Conservation (phyloP, 2,113 vertebrate species). For the Corythornis vintsioides region DNA sequence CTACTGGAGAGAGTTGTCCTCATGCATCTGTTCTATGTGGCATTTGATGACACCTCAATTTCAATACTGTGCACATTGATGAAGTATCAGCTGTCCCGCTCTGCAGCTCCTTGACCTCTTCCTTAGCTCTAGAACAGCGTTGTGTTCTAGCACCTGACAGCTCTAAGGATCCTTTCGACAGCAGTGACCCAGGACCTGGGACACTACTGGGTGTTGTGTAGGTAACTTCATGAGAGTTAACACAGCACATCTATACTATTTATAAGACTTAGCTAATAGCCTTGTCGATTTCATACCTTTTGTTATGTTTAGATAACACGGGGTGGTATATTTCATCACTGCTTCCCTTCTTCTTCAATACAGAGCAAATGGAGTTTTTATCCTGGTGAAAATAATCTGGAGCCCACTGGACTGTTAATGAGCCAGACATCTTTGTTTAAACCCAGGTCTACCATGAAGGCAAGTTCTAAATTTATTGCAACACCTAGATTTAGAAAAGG, state of each 20-base stretch:
- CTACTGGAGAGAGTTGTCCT: neutral
- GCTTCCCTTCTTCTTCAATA: neutral
- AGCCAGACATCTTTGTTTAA: neutral
- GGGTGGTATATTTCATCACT: neutral
- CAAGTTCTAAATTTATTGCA: neutral
- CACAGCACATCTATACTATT: neutral
- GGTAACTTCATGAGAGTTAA: neutral
- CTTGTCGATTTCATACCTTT: neutral
- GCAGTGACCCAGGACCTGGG: fast-evolving
- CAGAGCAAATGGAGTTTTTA: neutral
- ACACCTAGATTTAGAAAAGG: neutral
- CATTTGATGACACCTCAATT: neutral
- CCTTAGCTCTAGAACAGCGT: neutral
- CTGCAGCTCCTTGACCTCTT: neutral
- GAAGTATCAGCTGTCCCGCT: neutral
- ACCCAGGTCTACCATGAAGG: neutral
- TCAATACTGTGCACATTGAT: fast-evolving
- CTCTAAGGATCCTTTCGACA: neutral
- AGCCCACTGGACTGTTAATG: neutral
- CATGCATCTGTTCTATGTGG: fast-evolving
- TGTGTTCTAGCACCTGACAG: neutral
- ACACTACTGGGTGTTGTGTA: fast-evolving
- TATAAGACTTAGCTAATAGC: neutral
- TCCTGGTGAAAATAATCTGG: neutral
- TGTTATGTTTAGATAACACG: neutral